phyloP scores from a whole-genome alignment of 2,888 invertebrate genomes.

The Willowsia nigromaculata region DNA sequence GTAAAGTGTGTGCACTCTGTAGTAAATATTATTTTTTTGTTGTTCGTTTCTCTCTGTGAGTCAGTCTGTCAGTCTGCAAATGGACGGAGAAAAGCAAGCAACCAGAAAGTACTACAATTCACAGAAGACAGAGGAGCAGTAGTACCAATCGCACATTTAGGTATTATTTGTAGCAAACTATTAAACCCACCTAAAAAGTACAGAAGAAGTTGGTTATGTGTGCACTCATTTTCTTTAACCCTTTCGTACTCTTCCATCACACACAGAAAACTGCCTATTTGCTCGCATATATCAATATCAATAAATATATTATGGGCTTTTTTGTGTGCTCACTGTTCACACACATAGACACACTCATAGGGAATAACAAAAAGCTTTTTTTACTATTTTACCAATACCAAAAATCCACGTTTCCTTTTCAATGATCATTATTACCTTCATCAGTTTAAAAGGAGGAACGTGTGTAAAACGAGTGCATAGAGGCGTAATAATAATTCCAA shows the following conservation, averaged over 20 bases:
- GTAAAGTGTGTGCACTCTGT: no score
- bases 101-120: no score
- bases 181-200: background rate
- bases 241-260: background rate
- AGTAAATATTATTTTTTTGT: slow-evolving; percentile 30
- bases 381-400: slow-evolving; percentile 11
- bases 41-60: slow-evolving; percentile 16
- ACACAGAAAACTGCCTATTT: background rate
- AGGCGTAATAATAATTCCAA: background rate
- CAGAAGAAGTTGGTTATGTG: background rate
- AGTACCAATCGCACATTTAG: background rate
- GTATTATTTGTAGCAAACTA: slow-evolving; percentile 12
- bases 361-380: background rate
- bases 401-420: slow-evolving; percentile 9
- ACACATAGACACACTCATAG: background rate
- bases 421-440: slow-evolving; percentile 25
- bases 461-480: background rate
- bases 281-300: slow-evolving; percentile 27
- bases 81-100: slow-evolving; percentile 35
- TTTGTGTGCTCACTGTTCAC: background rate
- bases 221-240: slow-evolving; percentile 37
- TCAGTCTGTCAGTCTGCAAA: slow-evolving; percentile 37
- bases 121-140: background rate
- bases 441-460: background rate
- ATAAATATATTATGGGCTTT: slow-evolving; percentile 49